phyloP scores from a whole-genome alignment of 1,140 invertebrate species.

The Caenorhabditis briggsae region DNA sequence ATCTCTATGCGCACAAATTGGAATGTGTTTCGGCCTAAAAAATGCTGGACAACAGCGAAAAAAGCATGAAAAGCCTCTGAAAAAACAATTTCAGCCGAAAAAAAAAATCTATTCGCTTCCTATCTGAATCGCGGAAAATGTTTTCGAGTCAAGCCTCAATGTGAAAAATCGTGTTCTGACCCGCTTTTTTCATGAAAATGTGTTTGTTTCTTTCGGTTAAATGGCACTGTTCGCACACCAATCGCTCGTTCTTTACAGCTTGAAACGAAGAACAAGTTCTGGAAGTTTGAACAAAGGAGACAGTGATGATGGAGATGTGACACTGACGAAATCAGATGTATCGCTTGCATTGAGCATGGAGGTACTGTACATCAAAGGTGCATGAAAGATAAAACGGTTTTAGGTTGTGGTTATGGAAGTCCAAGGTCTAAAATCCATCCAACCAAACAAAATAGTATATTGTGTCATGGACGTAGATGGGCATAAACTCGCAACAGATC shows the following conservation, averaged over 20 bases:
- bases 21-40: neutral
- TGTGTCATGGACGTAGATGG: slow-evolving; percentile 99
- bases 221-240: neutral
- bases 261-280: slow-evolving; percentile 76
- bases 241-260: slow-evolving; percentile 68
- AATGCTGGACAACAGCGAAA: neutral
- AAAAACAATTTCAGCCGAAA: neutral
- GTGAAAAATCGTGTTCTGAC: slow-evolving; percentile 24
- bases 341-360: slow-evolving; percentile 77
- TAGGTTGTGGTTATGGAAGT: slow-evolving; percentile 98
- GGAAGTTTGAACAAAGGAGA: slow-evolving; percentile 77
- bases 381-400: slow-evolving; percentile 26
- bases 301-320: slow-evolving; percentile 76
- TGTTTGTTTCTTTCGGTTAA: slow-evolving; percentile 21
- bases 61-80: neutral
- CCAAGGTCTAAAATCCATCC: slow-evolving; percentile 94
- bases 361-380: slow-evolving; percentile 63
- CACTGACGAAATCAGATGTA: slow-evolving; percentile 76
- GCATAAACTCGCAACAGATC: slow-evolving; percentile 98
- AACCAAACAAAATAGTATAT: slow-evolving; percentile 97
- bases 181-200: slow-evolving; percentile 24
- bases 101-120: neutral
- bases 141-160: neutral
- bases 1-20: neutral
- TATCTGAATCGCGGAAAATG: neutral